phyloP scores from a whole-genome alignment of 2,113 vertebrate species.

The Leptosomus discolor region DNA sequence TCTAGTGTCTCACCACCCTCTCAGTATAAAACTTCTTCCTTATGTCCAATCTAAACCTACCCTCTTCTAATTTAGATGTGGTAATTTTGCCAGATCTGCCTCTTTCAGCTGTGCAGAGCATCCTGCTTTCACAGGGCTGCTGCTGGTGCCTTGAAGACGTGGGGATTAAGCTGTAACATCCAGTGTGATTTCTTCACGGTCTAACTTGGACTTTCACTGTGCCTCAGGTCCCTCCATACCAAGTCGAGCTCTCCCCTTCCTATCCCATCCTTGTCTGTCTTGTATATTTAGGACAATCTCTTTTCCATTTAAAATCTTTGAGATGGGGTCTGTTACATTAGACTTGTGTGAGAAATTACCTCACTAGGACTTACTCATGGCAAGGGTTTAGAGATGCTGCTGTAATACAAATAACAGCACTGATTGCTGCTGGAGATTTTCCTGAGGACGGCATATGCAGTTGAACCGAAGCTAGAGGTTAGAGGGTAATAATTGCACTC shows the following conservation, averaged over 20 bases:
- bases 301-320: background rate
- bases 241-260: background rate
- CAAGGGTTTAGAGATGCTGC: background rate
- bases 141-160: background rate
- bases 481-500: conserved; percentile 40
- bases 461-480: conserved; percentile 21
- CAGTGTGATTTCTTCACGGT: background rate
- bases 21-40: background rate
- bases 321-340: background rate
- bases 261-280: background rate
- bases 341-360: background rate
- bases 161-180: background rate
- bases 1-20: background rate
- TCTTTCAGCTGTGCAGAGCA: background rate
- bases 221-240: background rate
- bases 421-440: conserved; percentile 44
- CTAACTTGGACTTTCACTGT: background rate
- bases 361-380: background rate
- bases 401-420: background rate
- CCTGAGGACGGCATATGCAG: background rate
- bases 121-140: background rate
- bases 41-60: background rate
- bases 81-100: background rate
- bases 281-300: background rate
- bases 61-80: background rate